Percentiles rank a stretch among this genome's conserved stretches.
Conservation (phyloP, 2,113 vertebrate species). For the Gymnocephalus cernua region DNA sequence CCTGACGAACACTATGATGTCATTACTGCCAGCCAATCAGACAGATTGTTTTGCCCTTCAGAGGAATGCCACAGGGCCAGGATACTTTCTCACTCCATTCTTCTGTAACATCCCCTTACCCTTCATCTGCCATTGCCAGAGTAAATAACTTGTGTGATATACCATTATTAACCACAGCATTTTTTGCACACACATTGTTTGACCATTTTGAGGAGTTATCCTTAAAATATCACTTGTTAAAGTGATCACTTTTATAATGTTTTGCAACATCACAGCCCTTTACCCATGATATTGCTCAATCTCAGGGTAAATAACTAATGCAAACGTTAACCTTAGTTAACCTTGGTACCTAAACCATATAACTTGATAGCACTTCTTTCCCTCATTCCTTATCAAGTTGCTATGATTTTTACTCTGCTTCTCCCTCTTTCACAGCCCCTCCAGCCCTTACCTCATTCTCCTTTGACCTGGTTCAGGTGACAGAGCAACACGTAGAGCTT, state of each 20-base stretch:
- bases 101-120: conserved; percentile 88
- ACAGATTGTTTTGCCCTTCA: conserved; percentile 90
- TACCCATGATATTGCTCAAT: neutral
- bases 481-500: conserved; percentile 85
- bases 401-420: neutral
- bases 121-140: conserved; percentile 90
- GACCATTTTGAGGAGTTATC: neutral
- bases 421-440: conserved; percentile 52
- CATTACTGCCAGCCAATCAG: conserved; percentile 84
- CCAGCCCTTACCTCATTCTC: conserved; percentile 42
- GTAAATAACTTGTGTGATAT: conserved; percentile 81
- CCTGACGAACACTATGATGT: conserved; percentile 73
- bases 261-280: neutral
- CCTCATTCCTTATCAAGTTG: neutral
- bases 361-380: neutral
- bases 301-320: neutral
- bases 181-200: neutral
- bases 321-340: neutral
- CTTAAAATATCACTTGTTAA: neutral
- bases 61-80: conserved; percentile 84
- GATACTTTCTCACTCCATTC: conserved; percentile 88
- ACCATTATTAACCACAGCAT: conserved; percentile 7
- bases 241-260: neutral
- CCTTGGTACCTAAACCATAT: neutral
- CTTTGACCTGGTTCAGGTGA: conserved; percentile 80